phyloP scores from a whole-genome alignment of 2,888 invertebrate genomes.

The Mayetiola destructor region DNA sequence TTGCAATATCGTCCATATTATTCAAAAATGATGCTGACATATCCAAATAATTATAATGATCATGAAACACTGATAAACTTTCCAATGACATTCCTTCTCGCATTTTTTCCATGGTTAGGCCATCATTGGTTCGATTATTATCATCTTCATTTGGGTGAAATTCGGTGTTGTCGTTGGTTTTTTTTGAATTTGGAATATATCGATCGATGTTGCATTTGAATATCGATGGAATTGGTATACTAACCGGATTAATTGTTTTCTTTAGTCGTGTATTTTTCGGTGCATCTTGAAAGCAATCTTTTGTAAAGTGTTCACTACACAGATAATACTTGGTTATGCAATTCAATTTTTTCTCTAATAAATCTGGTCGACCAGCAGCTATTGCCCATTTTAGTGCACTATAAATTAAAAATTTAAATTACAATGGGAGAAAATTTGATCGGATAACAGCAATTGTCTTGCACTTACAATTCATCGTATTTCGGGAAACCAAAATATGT shows the following conservation, averaged over 20 bases:
- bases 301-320: constrained; percentile 19
- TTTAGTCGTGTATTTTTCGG: constrained; percentile 17
- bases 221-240: constrained; percentile 18
- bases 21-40: constrained; percentile 2
- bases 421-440: neutral
- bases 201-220: constrained; percentile 18
- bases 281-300: constrained; percentile 18
- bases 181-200: constrained; percentile 3
- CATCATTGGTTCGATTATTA: neutral
- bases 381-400: constrained; percentile 18
- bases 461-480: constrained; percentile 20
- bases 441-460: neutral
- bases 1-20: neutral
- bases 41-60: constrained; percentile 4
- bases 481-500: constrained; percentile 22
- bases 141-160: neutral
- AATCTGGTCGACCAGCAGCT: constrained; percentile 18
- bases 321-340: constrained; percentile 18
- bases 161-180: neutral
- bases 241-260: constrained; percentile 16
- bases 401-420: neutral
- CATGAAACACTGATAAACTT: constrained; percentile 4
- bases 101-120: neutral
- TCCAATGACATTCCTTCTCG: neutral
- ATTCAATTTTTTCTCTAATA: constrained; percentile 16